Evolutionary conservation across 2,888 invertebrate species (phyloP).

Genomic region (Dasypolia templi): DNA sequence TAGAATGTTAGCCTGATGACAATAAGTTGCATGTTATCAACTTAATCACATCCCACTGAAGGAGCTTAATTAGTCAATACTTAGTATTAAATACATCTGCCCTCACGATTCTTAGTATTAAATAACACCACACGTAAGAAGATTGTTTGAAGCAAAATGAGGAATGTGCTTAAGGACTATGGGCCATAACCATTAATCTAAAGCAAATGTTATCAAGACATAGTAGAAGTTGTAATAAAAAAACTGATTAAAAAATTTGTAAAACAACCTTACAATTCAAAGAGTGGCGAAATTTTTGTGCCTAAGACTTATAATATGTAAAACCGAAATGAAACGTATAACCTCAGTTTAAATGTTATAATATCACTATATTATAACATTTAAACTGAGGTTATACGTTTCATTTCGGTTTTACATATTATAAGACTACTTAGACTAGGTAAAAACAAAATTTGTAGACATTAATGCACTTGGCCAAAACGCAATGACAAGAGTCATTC

Average conservation of each 20-base stretch:
- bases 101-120: not conserved
- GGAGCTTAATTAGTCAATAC: slow-evolving; percentile 38
- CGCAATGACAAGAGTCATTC: too few species aligned
- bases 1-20: slow-evolving; percentile 1
- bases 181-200: too few species aligned
- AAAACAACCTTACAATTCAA: not conserved
- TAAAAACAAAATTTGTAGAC: not conserved
- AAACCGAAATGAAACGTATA: not conserved
- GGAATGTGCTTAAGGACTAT: not conserved
- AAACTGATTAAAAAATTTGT: not conserved
- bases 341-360: not conserved
- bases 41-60: slow-evolving; percentile 51
- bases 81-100: slow-evolving; percentile 42
- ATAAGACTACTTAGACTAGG: not conserved
- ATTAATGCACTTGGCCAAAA: not conserved
- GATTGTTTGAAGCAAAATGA: slow-evolving; percentile 41
- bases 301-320: not conserved
- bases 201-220: not conserved
- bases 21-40: slow-evolving; percentile 24
- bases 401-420: not conserved
- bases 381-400: not conserved
- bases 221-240: not conserved
- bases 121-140: slow-evolving; percentile 10
- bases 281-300: too few species aligned
- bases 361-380: not conserved